Evolutionary conservation across 1,140 invertebrate species (phyloP).

Genomic region (Drosophila novamexicana): DNA sequence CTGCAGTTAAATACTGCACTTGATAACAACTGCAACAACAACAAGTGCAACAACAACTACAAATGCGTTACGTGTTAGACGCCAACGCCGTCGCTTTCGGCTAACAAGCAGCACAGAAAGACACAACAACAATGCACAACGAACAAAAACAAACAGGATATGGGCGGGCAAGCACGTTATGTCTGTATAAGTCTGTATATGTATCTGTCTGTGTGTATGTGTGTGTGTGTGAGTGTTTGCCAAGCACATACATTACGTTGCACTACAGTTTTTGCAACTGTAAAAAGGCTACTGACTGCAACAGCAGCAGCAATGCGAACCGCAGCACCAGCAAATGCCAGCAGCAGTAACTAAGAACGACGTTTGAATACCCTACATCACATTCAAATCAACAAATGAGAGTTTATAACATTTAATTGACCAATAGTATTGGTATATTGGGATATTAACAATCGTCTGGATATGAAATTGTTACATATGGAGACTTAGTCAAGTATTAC

Average conservation of each 20-base stretch:
- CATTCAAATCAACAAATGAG: not conserved
- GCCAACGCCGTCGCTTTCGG: slow-evolving; percentile 36
- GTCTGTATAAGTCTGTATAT: slow-evolving; percentile 34
- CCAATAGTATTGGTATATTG: too few species aligned
- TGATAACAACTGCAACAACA: slow-evolving; percentile 58
- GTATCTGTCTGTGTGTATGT: slow-evolving; percentile 23
- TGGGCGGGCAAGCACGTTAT: slow-evolving; percentile 60
- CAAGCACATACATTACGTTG: slow-evolving; percentile 68
- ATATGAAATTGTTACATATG: too few species aligned
- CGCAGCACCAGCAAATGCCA: slow-evolving; percentile 11
- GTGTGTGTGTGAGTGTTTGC: slow-evolving; percentile 35
- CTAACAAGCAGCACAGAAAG: slow-evolving; percentile 64
- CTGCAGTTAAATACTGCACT: slow-evolving; percentile 75
- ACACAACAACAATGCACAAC: slow-evolving; percentile 37
- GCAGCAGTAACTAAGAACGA: slow-evolving; percentile 16
- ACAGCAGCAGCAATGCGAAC: slow-evolving; percentile 37
- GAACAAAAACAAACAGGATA: slow-evolving; percentile 74
- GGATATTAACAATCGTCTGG: too few species aligned
- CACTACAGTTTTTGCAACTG: slow-evolving; percentile 68
- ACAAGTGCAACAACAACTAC: slow-evolving; percentile 34
- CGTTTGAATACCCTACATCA: not conserved
- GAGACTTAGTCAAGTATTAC: too few species aligned
- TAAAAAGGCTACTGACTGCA: slow-evolving; percentile 51
- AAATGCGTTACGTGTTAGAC: slow-evolving; percentile 69
- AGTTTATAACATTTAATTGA: too few species aligned